Evolutionary conservation across 2,888 invertebrate species (phyloP).

Genomic region (Chydorus sphaericus): DNA sequence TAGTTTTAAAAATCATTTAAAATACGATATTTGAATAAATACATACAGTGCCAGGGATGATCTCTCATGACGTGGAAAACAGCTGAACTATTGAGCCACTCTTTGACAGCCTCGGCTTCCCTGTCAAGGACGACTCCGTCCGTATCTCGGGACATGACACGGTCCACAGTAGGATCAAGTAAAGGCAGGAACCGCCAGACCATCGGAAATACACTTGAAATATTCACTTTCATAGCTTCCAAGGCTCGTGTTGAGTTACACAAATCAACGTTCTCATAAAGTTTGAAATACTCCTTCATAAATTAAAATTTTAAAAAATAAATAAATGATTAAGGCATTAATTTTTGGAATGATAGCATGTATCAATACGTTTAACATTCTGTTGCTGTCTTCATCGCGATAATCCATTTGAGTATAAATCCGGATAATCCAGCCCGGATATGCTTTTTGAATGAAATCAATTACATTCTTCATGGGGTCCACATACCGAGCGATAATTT

Average conservation of each 20-base stretch:
- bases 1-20: background rate
- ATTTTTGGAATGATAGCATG: too few species aligned
- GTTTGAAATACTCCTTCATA: background rate
- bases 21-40: background rate
- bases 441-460: background rate
- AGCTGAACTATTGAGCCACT: conserved; percentile 17
- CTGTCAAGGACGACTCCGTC: conserved; percentile 17
- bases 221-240: too few species aligned
- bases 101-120: conserved; percentile 19
- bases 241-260: conserved; percentile 5
- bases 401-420: background rate
- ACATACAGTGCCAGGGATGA: conserved; percentile 15
- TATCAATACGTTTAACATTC: too few species aligned
- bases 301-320: too few species aligned
- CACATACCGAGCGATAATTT: background rate
- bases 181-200: conserved; percentile 18
- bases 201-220: background rate
- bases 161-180: conserved; percentile 19
- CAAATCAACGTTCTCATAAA: conserved; percentile 14
- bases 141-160: conserved; percentile 19
- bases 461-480: background rate
- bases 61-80: conserved; percentile 21
- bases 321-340: too few species aligned
- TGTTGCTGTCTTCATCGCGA: background rate
- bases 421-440: background rate